Percentiles rank a stretch among this genome's conserved stretches.
These are phyloP conservation scores for Crocodylus rhombifer DNA, from an alignment of 2,797 vertebrate species.

Conservation along the genomic window DNA sequence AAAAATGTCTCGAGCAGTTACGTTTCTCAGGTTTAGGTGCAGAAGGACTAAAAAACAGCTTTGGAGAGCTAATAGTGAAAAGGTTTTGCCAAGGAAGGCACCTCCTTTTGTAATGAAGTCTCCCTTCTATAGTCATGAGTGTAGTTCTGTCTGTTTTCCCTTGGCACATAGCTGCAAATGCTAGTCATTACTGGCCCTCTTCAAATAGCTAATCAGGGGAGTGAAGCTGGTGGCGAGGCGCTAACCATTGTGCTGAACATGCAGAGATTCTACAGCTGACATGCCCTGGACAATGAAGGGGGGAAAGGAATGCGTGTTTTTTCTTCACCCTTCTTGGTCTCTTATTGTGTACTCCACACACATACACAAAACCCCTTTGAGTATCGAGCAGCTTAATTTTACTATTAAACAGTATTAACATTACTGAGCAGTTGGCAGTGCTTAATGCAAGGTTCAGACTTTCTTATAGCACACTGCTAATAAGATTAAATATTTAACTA, in stretches of 20 bases:
- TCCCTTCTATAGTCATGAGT: not conserved
- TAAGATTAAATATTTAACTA: constrained; percentile 51
- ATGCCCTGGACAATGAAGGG: fast-evolving
- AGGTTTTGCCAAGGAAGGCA: constrained; percentile 41
- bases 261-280: not conserved
- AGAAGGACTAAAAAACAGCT: not conserved
- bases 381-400: constrained; percentile 38
- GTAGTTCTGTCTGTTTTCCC: not conserved
- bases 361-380: not conserved
- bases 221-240: constrained; percentile 12
- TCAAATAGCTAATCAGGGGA: not conserved
- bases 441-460: constrained; percentile 56
- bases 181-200: not conserved
- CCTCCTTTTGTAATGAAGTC: constrained; percentile 49
- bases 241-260: constrained; percentile 74
- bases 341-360: not conserved
- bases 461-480: constrained; percentile 31
- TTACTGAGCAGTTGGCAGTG: constrained; percentile 15
- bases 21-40: not conserved
- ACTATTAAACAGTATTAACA: constrained; percentile 47
- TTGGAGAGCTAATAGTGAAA: not conserved
- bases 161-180: not conserved
- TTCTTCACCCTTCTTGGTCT: not conserved
- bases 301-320: not conserved
- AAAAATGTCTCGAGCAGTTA: not conserved